A percentile compares a stretch with the other conserved stretches of the same genome.
phyloP scores from a whole-genome alignment of 2,888 invertebrate species.

The Rapana venosa region DNA sequence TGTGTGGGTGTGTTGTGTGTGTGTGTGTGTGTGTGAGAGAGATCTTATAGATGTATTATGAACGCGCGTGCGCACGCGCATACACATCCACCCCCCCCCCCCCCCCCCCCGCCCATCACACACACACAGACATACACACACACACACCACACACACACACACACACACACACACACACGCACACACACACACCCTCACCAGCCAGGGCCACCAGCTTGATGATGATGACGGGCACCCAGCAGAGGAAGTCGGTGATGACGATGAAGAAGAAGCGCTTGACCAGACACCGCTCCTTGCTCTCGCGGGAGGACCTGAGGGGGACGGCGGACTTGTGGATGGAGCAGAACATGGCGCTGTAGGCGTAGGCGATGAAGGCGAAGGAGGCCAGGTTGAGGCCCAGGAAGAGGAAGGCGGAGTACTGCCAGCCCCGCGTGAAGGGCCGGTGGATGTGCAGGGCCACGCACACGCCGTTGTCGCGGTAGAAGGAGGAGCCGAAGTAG shows the following conservation, averaged over 20 bases:
- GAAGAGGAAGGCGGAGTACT: conserved; percentile 60
- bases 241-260: conserved; percentile 59
- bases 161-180: too few species aligned
- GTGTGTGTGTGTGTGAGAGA: too few species aligned
- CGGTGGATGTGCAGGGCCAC: conserved; percentile 58
- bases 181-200: conserved; percentile 49
- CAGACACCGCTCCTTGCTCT: conserved; percentile 55
- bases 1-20: too few species aligned
- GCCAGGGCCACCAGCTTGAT: conserved; percentile 57
- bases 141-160: too few species aligned
- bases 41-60: not conserved
- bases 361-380: conserved; percentile 57
- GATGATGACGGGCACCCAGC: conserved; percentile 61
- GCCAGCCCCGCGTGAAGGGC: conserved; percentile 56
- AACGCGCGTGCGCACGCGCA: not conserved
- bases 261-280: conserved; percentile 60
- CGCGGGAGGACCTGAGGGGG: conserved; percentile 53
- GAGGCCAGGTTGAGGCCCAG: conserved; percentile 58
- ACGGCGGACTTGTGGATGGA: conserved; percentile 54
- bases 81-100: not conserved
- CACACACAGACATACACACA: not conserved
- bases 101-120: not conserved
- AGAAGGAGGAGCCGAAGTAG: conserved; percentile 57
- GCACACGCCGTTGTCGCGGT: conserved; percentile 61
- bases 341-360: conserved; percentile 59